Conservation (phyloP, 1,140 invertebrate genomes). For the Lethrus apterus region DNA sequence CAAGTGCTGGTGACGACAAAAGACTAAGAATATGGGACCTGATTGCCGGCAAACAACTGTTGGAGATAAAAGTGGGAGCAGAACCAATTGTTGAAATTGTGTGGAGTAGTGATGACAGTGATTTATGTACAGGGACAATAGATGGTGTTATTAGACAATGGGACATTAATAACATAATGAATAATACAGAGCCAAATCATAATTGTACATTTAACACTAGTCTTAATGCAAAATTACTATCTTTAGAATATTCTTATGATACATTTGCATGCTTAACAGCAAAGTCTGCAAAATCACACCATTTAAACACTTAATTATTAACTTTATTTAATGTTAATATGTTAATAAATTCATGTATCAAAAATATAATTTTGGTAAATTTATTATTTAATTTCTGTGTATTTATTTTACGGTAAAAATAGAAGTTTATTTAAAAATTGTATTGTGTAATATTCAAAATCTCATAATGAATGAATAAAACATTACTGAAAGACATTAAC, state of each 20-base stretch:
- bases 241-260: constrained; percentile 30
- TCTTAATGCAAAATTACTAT: constrained; percentile 23
- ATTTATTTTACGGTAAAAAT: no score
- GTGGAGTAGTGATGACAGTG: constrained; percentile 53
- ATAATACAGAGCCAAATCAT: constrained; percentile 18
- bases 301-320: constrained; percentile 10
- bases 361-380: neutral
- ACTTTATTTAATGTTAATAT: neutral
- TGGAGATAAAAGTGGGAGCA: constrained; percentile 55
- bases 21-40: constrained; percentile 64
- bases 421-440: no score
- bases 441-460: no score
- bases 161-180: constrained; percentile 39
- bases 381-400: no score
- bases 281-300: constrained; percentile 7
- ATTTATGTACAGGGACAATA: constrained; percentile 54
- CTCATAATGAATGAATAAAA: constrained; percentile 1
- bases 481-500: no score
- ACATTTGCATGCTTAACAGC: constrained; percentile 27
- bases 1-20: constrained; percentile 61
- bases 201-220: constrained; percentile 13
- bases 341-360: neutral
- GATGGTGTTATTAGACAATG: constrained; percentile 55
- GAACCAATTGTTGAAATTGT: constrained; percentile 52
- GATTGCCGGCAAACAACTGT: constrained; percentile 49